These are phyloP conservation scores for Oryzias melastigma DNA, from an alignment of 2,113 vertebrate species.

Conservation along the genomic window DNA sequence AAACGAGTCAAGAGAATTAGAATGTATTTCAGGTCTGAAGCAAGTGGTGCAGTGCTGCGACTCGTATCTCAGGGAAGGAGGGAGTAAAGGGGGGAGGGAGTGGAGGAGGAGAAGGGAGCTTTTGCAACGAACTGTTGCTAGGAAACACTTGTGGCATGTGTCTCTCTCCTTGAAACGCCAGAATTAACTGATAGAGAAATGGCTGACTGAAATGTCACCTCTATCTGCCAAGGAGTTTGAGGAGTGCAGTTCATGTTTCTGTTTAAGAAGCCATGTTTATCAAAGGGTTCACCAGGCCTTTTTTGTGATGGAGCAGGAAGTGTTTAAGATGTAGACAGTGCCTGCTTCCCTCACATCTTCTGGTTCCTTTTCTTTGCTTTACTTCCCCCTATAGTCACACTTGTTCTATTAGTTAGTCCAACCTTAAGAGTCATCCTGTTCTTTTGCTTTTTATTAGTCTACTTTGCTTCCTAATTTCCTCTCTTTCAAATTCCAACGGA, in stretches of 20 bases:
- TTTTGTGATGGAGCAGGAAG: constrained; percentile 19
- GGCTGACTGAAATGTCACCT: constrained; percentile 61
- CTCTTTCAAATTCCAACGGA: constrained; percentile 37
- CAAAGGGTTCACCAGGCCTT: constrained; percentile 35
- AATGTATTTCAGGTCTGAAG: constrained; percentile 72
- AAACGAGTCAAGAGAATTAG: constrained; percentile 50
- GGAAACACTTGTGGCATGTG: constrained; percentile 81
- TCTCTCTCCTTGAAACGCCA: constrained; percentile 63
- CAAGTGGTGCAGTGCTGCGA: constrained; percentile 79
- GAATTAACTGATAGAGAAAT: constrained; percentile 49
- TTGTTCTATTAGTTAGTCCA: constrained; percentile 10
- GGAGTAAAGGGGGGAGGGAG: constrained; percentile 23
- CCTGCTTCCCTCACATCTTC: constrained; percentile 11
- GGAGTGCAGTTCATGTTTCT: constrained; percentile 38
- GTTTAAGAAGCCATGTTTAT: constrained; percentile 59
- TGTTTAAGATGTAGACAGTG: constrained; percentile 31
- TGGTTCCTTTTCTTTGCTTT: constrained; percentile 3
- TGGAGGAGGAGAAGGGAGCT: constrained; percentile 27
- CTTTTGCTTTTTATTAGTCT: constrained; percentile 18
- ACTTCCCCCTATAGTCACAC: background rate
- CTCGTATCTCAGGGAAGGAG: constrained; percentile 55
- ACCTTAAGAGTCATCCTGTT: constrained; percentile 19
- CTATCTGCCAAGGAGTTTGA: constrained; percentile 49
- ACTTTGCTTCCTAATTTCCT: constrained; percentile 19
- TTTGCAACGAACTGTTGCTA: constrained; percentile 77